Base-by-base conservation (phyloP, 2,113 vertebrate genomes). In the Condylura cristata region DNA sequence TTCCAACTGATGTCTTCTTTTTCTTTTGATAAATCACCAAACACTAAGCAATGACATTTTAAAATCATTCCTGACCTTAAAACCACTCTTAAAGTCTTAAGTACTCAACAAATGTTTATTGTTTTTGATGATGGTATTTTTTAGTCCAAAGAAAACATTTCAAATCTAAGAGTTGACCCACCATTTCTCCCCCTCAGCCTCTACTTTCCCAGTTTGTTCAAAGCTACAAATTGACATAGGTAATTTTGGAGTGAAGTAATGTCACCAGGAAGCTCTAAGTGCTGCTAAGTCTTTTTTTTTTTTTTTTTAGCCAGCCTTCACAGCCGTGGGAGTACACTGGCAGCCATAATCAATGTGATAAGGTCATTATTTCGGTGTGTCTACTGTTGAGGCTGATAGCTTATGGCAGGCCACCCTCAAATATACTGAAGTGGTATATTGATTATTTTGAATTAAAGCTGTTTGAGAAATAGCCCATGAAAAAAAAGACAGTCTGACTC, bases 31-130 rank as follows among this genome's bases (percentile, higher is more conserved):
- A 96, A 95, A 95, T 96, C 76, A 92, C 71, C 53, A 51, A 92
- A 28, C 65, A 76, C 34, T 79, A 89, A 95, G 61, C 18, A 90
- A 61, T 95, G 95, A 94, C 93, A 93, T 94, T 94, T 53, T 90
- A 91, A 94, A 94, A 95, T 95, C 37, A 91, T 89, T 94, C 65
- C 10, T 96, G 93, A 96, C 74, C 72, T 91, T 89, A 91, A 68
- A 95, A 74, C 51, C 86, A 89, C 70, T 89, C 65, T 86, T 28
- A 80, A 94, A 94, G 18, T 95, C 86, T 37, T 95, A 87, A 66
- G 56, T 68, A 68, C 51, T 86, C 51, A 72, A 66, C 37, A 87
- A 68, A 74, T 94, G 66, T 93, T 93, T 95, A 61, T 75, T 90
- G 65, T 81, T 94, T 56, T 24, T 93, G 71, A 63, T 90, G 78